phyloP scores from a whole-genome alignment of 1,140 invertebrate species.

The Ceratosolen fusciceps region DNA sequence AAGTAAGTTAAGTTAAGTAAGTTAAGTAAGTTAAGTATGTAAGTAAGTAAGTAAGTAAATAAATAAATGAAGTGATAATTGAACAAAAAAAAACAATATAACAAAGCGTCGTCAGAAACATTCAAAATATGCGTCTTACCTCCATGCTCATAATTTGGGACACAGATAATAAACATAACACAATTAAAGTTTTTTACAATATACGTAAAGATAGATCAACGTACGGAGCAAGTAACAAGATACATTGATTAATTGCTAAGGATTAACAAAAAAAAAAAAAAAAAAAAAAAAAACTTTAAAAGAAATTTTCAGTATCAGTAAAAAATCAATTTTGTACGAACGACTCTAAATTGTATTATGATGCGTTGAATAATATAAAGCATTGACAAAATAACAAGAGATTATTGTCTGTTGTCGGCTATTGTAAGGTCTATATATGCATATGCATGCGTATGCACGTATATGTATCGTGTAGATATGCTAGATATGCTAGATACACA shows the following conservation, averaged over 20 bases:
- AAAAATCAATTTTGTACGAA: constrained; percentile 21
- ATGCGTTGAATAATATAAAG: constrained; percentile 36
- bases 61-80: too few species aligned
- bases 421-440: neutral
- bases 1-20: too few species aligned
- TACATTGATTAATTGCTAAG: neutral
- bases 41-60: too few species aligned
- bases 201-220: too few species aligned
- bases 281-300: constrained; percentile 20
- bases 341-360: neutral
- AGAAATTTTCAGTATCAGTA: constrained; percentile 66
- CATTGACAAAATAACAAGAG: constrained; percentile 6
- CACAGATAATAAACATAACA: constrained; percentile 37
- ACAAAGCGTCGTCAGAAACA: constrained; percentile 43
- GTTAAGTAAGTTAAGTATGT: too few species aligned
- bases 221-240: neutral
- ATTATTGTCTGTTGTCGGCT: neutral
- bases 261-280: too few species aligned
- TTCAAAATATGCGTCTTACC: constrained; percentile 40
- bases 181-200: constrained; percentile 10
- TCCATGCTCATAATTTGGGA: constrained; percentile 38
- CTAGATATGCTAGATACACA: too few species aligned
- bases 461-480: too few species aligned
- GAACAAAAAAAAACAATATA: neutral
- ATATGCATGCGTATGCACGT: neutral